Evolutionary conservation across 2,888 invertebrate genomes (phyloP).

Genomic region (Cheilosia scutellata): DNA sequence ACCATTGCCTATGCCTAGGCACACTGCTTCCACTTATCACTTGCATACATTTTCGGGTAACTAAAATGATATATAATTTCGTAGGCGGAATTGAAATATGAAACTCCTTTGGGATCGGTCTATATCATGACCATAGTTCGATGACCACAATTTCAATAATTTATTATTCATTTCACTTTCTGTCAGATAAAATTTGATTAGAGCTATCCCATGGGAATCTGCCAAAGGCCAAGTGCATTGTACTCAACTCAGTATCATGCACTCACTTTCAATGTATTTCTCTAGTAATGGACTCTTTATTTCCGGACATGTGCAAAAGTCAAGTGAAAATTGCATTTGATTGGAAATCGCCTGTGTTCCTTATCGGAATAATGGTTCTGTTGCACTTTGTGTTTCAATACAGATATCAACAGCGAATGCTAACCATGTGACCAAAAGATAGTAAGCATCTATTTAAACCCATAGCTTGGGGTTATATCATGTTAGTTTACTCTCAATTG

Average conservation of each 20-base stretch:
- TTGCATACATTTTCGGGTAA: conserved; percentile 22
- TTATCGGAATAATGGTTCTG: conserved; percentile 44
- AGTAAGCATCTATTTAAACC: conserved; percentile 50
- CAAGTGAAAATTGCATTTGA: background rate
- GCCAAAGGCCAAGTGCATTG: conserved; percentile 38
- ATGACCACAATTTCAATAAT: background rate
- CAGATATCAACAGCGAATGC: background rate
- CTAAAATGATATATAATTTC: background rate
- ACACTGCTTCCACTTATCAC: too few relatives aligned
- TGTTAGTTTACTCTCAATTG: conserved; percentile 36
- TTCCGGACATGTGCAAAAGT: background rate
- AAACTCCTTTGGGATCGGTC: too few relatives aligned
- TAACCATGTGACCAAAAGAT: conserved; percentile 10
- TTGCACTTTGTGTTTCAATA: conserved; percentile 60
- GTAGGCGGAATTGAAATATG: conserved; percentile 1
- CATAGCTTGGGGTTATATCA: background rate
- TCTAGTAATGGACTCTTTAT: background rate
- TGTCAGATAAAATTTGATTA: conserved; percentile 6
- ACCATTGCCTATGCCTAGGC: background rate
- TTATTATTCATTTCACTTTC: conserved; percentile 18
- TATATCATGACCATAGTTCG: conserved; percentile 1
- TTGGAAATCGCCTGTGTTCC: background rate
- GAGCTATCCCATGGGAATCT: conserved; percentile 27
- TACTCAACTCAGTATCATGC: background rate
- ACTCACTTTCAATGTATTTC: background rate